Conservation (phyloP, 2,888 invertebrate genomes). For the Periphyllus acericola region DNA sequence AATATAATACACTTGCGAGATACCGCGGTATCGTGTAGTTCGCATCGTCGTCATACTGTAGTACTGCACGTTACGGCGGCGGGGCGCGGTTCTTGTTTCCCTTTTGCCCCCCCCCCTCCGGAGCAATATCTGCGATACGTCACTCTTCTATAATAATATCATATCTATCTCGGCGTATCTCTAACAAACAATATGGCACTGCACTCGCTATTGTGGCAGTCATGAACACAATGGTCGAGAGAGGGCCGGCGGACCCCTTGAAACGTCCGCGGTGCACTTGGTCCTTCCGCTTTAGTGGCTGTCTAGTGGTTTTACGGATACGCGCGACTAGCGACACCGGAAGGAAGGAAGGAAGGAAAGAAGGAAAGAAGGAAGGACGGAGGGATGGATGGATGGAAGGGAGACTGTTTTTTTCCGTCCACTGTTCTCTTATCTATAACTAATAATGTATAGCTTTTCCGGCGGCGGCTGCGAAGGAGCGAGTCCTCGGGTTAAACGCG, state of each 20-base stretch:
- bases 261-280: background rate
- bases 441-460: background rate
- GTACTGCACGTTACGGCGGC: no score
- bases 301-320: background rate
- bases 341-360: no score
- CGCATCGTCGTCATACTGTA: no score
- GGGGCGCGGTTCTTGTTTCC: background rate
- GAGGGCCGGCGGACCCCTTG: background rate
- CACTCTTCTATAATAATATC: no score
- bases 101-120: background rate
- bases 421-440: background rate
- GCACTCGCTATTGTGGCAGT: background rate
- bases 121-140: background rate
- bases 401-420: background rate
- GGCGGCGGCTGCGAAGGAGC: background rate
- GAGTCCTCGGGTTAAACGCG: background rate
- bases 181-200: background rate
- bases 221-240: conserved; percentile 18
- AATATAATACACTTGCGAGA: no score
- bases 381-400: no score
- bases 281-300: conserved; percentile 17
- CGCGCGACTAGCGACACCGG: background rate
- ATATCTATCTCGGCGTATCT: background rate
- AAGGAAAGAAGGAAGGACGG: no score
- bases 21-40: no score